Percentiles rank a stretch among this genome's conserved stretches.
These are phyloP conservation scores for Cichladusa arquata DNA, from an alignment of 2,113 vertebrate species.

Conservation along the genomic window DNA sequence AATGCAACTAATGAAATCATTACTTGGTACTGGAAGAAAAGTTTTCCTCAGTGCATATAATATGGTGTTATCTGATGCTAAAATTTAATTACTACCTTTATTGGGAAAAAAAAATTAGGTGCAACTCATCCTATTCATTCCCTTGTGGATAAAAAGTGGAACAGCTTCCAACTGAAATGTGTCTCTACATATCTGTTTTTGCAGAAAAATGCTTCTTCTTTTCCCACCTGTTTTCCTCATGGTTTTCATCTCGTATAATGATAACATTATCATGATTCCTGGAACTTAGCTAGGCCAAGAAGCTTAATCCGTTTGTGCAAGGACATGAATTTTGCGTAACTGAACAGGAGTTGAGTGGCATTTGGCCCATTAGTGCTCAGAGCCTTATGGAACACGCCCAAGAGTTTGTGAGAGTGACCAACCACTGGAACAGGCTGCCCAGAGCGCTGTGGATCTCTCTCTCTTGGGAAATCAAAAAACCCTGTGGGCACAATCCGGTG, in stretches of 20 bases:
- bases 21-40: not conserved
- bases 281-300: not conserved
- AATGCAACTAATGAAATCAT: not conserved
- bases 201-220: not conserved
- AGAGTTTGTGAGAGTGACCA: not conserved
- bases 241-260: not conserved
- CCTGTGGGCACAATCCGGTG: not conserved
- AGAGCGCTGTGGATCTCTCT: not conserved
- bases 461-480: not conserved
- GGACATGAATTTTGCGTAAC: not conserved
- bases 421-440: not conserved
- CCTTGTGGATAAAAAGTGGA: not conserved
- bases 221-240: not conserved
- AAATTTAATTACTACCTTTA: not conserved
- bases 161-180: not conserved
- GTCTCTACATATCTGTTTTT: not conserved
- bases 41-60: not conserved
- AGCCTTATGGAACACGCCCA: not conserved
- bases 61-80: not conserved
- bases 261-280: not conserved
- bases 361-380: not conserved
- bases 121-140: not conserved
- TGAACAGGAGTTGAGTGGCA: not conserved
- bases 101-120: not conserved
- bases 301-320: not conserved